Base-by-base conservation (phyloP, 2,888 invertebrate species). In the Leptopilina myrica region DNA sequence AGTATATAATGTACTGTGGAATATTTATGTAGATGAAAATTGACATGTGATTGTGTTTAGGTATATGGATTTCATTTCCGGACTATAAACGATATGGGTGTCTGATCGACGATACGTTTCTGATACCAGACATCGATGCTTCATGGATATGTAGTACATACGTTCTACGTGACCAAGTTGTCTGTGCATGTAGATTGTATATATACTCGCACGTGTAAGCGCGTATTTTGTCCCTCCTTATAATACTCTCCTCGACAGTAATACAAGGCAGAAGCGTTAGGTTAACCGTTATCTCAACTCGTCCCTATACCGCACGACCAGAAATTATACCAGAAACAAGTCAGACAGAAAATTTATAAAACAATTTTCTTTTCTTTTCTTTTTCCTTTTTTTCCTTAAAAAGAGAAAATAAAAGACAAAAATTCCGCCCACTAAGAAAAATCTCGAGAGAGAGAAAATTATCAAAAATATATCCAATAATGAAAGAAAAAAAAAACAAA, bases 91-190 rank as follows among this genome's bases (percentile, higher is more conserved):
- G 73, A 56, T 43, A 43, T 56, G 33, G 33, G 33, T 53, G 14
- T 11, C 33, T 73, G 73, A 33, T 56, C 33, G 49, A 73, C 20
- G 73, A 53, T 56, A 53, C 56, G 33, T 56, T 56, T 73, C 73
- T 53, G 73, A 73, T 67, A 20, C 67, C 9, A 67, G 67, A 46
- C 46, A 49, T 67, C 46, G 67, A 67, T 46, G 49, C 56, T 56
- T 26, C 33, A 73, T 40, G 53, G 67, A 67, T 67, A 67, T 67
- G 67, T 67, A 67, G 67, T 67, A 67, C 26, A 49, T 73, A 73
- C 69, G 53, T 56, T 73, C 53, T 49, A 73, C 56, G 73, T 73
- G 73, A 56, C n/a, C 73, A 73, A 73, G 26, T 69, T 73, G 26
- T 73, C 49, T 53, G 33, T 73, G 9, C n/a, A 33, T 73, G 56